phyloP scores from a whole-genome alignment of 2,113 vertebrate species.

The Mus pahari region DNA sequence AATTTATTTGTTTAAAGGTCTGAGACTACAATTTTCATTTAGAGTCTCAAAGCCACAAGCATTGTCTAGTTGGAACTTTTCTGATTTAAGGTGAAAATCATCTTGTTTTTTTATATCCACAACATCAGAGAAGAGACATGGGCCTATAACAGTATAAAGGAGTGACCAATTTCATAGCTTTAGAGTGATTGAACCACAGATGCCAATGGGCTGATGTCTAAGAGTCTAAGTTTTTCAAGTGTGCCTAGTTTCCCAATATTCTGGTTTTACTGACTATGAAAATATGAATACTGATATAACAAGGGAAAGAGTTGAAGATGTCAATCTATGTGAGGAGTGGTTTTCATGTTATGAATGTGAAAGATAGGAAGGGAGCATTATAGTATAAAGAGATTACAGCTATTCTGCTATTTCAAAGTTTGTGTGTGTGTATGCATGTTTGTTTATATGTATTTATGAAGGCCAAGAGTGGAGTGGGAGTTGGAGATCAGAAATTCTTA shows the following conservation, averaged over 20 bases:
- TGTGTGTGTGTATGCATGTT: neutral
- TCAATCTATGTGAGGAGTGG: neutral
- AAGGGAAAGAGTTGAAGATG: neutral
- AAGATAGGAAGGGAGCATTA: neutral
- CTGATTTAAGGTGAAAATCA: neutral
- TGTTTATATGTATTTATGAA: neutral
- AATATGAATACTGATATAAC: neutral
- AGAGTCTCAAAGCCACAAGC: neutral
- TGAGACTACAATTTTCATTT: neutral
- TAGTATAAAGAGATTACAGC: neutral
- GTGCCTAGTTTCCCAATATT: neutral
- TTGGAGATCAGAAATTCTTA: neutral
- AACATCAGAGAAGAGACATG: neutral
- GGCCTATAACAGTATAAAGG: neutral
- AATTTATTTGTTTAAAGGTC: neutral
- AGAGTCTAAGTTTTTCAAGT: neutral
- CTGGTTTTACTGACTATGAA: neutral
- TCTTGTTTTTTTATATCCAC: neutral
- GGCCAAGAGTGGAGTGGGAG: fast-evolving
- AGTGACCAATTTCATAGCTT: neutral
- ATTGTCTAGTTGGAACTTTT: slow-evolving; percentile 19
- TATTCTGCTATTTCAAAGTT: neutral
- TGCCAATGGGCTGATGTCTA: neutral
- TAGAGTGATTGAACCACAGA: neutral
- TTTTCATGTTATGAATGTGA: neutral